Percentiles rank a stretch among this genome's conserved stretches.
These are phyloP conservation scores for Altica lythri DNA, from an alignment of 2,888 invertebrate genomes.

Conservation along the genomic window DNA sequence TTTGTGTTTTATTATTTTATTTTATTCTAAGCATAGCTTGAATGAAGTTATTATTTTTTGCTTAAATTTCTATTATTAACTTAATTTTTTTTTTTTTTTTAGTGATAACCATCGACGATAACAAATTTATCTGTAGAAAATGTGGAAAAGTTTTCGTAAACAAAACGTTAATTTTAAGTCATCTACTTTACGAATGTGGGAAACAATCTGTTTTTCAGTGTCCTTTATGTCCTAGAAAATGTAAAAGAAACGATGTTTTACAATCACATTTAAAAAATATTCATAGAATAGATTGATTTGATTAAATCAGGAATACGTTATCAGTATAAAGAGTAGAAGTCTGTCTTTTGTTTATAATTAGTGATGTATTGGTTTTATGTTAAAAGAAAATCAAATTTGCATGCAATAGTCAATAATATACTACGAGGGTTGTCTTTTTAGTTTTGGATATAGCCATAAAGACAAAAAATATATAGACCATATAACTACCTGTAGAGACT, in stretches of 20 bases:
- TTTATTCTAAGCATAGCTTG: not conserved
- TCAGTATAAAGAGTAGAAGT: not conserved
- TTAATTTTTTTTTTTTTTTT: conserved; percentile 26
- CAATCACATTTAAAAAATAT: conserved; percentile 47
- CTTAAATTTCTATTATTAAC: not conserved
- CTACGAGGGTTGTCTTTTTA: too few species aligned
- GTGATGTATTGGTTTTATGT: not conserved
- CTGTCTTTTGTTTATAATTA: not conserved
- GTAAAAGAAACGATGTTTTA: conserved; percentile 46
- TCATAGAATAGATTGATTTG: conserved; percentile 40
- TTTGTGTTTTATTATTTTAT: not conserved
- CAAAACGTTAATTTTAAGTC: conserved; percentile 26
- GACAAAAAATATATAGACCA: too few species aligned
- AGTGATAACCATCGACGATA: conserved; percentile 37
- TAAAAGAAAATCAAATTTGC: not conserved
- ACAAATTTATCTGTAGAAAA: conserved; percentile 39
- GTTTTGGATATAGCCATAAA: too few species aligned
- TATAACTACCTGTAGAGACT: too few species aligned
- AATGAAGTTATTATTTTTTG: conserved; percentile 1
- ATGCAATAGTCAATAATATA: too few species aligned
- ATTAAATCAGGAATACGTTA: not conserved
- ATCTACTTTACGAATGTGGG: conserved; percentile 44
- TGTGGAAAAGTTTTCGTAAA: conserved; percentile 30
- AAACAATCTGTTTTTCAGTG: conserved; percentile 46
- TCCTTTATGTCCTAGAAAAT: conserved; percentile 47